Evolutionary conservation across 2,797 vertebrate species (phyloP).

Genomic region (Botia almorhae): DNA sequence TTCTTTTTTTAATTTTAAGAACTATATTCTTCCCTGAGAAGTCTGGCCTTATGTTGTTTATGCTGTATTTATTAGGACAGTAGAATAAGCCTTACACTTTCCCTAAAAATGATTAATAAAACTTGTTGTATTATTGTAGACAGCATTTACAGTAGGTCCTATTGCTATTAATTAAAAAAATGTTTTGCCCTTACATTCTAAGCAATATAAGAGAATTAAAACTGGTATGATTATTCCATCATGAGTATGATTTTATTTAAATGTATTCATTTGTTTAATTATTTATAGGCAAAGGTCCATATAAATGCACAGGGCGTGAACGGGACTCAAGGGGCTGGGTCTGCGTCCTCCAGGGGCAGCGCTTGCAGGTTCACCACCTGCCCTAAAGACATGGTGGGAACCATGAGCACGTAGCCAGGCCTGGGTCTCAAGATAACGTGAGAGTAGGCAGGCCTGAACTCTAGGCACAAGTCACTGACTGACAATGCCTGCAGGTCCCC

Average conservation of each 20-base stretch:
- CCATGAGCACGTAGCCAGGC: no score
- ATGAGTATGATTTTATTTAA: background rate
- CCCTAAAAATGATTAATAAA: constrained; percentile 79
- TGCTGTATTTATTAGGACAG: constrained; percentile 68
- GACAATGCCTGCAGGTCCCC: no score
- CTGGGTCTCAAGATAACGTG: no score
- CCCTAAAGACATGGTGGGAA: no score
- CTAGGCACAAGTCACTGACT: no score
- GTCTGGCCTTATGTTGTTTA: constrained; percentile 65
- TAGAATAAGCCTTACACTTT: constrained; percentile 73
- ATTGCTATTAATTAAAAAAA: constrained; percentile 65
- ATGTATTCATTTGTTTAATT: background rate
- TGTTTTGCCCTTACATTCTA: constrained; percentile 58
- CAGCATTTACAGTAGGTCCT: constrained; percentile 66
- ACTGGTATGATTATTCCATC: background rate
- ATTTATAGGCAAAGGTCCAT: background rate
- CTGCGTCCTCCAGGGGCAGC: no score
- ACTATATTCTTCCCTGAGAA: constrained; percentile 68
- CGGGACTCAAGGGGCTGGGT: no score
- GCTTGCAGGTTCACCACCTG: no score
- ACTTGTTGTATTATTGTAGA: constrained; percentile 74
- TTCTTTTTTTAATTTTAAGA: constrained; percentile 76
- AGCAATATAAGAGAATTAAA: constrained; percentile 48
- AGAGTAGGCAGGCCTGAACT: no score
- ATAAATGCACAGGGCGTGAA: no score